Conservation (phyloP, 2,888 invertebrate genomes). For the Aphidoletes aphidimyza region DNA sequence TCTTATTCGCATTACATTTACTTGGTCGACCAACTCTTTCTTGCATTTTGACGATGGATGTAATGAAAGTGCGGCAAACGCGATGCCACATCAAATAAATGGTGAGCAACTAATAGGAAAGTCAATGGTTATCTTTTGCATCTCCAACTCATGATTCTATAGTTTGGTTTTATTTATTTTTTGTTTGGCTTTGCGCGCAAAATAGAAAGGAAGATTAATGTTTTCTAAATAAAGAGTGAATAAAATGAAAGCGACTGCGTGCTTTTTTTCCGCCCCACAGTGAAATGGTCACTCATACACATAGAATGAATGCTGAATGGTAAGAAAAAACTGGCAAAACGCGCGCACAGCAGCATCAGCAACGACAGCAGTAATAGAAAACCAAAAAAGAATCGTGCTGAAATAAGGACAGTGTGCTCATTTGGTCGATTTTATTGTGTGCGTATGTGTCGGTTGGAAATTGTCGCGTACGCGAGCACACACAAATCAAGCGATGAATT, state of each 20-base stretch:
- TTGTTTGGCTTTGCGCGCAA: background rate
- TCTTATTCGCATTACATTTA: background rate
- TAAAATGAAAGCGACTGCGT: constrained; percentile 10
- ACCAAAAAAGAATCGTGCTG: background rate
- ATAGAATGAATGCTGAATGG: background rate
- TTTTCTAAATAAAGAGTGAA: background rate
- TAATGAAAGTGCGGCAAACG: background rate
- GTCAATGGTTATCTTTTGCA: constrained; percentile 30
- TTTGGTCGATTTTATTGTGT: background rate
- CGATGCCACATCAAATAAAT: background rate
- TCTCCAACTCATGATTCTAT: constrained; percentile 30
- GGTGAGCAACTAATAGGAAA: background rate
- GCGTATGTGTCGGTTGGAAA: background rate
- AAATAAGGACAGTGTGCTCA: constrained; percentile 22
- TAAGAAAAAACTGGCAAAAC: background rate
- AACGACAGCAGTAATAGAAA: background rate
- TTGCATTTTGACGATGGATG: background rate
- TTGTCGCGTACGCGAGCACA: background rate
- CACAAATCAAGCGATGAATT: background rate
- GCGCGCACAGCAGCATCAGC: background rate
- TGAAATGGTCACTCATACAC: background rate
- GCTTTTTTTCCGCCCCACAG: background rate
- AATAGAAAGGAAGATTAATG: constrained; percentile 44
- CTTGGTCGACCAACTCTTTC: background rate
- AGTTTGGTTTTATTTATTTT: too few species aligned